Evolutionary conservation across 2,888 invertebrate species (phyloP).

Genomic region (Desoria tigrina): DNA sequence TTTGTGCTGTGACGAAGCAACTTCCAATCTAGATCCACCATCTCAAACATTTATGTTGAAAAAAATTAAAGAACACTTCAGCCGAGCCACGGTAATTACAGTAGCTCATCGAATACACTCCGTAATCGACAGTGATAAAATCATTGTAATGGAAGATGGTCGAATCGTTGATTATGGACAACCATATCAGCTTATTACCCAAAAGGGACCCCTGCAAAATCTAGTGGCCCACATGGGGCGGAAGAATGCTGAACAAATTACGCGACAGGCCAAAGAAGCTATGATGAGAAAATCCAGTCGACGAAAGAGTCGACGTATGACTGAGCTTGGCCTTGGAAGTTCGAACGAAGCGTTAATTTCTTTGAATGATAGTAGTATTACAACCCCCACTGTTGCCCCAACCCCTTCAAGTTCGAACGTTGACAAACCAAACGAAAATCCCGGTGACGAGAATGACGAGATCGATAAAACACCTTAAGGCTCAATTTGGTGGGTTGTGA

Average conservation of each 20-base stretch:
- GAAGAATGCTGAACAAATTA: constrained; percentile 18
- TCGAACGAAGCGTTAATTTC: no score
- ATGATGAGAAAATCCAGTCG: no score
- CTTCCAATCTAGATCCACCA: constrained; percentile 24
- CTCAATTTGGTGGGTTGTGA: no score
- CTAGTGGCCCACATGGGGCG: constrained; percentile 20
- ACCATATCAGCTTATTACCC: constrained; percentile 24
- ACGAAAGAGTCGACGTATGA: no score
- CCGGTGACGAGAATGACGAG: no score
- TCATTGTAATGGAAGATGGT: constrained; percentile 31
- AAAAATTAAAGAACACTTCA: constrained; percentile 25
- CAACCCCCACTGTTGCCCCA: no score
- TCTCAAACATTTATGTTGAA: constrained; percentile 21
- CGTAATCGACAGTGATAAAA: constrained; percentile 27
- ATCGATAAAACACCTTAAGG: no score
- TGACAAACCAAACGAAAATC: no score
- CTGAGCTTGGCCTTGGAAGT: no score
- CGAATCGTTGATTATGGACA: constrained; percentile 29
- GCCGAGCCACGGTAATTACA: constrained; percentile 27
- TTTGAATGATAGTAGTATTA: no score
- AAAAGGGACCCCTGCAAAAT: constrained; percentile 26
- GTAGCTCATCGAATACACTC: constrained; percentile 29
- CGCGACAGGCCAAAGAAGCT: constrained; percentile 16
- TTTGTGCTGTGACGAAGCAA: constrained; percentile 28
- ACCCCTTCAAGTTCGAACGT: no score